These are phyloP conservation scores for Hystrix cristata DNA, from an alignment of 2,113 vertebrate genomes.

Conservation along the genomic window DNA sequence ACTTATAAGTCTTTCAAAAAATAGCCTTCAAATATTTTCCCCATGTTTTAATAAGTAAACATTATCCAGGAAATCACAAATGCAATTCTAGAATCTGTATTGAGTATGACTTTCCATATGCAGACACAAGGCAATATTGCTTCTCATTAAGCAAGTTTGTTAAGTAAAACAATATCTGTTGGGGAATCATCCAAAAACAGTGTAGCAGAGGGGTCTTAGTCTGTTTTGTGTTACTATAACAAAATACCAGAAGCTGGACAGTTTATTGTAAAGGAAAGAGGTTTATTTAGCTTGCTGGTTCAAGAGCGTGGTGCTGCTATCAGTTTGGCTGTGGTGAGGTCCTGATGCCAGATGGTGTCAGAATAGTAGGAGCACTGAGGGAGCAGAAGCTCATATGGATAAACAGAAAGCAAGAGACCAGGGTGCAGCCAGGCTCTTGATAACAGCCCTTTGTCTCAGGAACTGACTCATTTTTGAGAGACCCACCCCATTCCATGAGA, in stretches of 20 bases:
- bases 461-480: neutral
- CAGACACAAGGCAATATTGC: neutral
- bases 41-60: conserved; percentile 14
- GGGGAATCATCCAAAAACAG: conserved; percentile 19
- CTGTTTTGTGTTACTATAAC: neutral
- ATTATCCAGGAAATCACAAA: conserved; percentile 41
- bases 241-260: neutral
- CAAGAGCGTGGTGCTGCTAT: neutral
- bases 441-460: neutral
- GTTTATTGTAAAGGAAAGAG: neutral
- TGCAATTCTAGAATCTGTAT: neutral
- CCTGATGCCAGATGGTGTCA: neutral
- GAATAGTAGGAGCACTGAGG: neutral
- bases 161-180: conserved; percentile 15
- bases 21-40: conserved; percentile 25
- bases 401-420: neutral
- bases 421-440: neutral
- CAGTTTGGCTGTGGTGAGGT: neutral
- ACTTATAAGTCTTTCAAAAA: conserved; percentile 33
- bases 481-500: neutral
- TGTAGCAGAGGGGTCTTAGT: neutral
- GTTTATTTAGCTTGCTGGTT: neutral
- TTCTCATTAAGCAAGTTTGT: conserved; percentile 33
- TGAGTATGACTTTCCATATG: conserved; percentile 7
- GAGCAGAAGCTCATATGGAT: neutral